Conservation (phyloP, 2,113 vertebrate species). For the Stegostoma tigrinum region DNA sequence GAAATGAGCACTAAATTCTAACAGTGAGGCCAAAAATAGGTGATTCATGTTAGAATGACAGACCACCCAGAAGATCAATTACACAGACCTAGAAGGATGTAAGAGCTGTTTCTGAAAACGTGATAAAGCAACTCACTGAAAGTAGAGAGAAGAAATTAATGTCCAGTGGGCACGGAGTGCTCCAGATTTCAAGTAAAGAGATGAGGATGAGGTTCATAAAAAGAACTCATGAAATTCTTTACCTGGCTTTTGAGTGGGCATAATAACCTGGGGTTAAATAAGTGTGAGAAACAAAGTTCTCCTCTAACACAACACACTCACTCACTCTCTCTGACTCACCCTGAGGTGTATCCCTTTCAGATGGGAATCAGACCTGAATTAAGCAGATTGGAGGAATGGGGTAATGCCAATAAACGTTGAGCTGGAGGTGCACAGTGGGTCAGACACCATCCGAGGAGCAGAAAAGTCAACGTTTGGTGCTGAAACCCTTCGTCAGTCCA, state of each 20-base stretch:
- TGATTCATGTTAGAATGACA: neutral
- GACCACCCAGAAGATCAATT: neutral
- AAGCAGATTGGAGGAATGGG: too few relatives aligned
- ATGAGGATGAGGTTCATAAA: neutral
- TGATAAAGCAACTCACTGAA: neutral
- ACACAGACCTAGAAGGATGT: neutral
- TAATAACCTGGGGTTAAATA: neutral
- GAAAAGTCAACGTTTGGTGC: too few relatives aligned
- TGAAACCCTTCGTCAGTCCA: too few relatives aligned
- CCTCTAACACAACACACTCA: neutral
- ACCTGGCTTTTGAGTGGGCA: neutral
- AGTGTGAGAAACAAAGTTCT: neutral
- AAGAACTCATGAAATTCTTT: neutral
- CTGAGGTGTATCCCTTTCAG: too few relatives aligned
- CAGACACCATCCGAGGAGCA: too few relatives aligned
- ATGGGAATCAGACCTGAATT: too few relatives aligned
- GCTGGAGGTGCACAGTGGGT: too few relatives aligned
- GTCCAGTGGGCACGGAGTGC: neutral
- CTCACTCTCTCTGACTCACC: too few relatives aligned
- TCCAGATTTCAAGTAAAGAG: neutral
- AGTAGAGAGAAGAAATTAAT: neutral
- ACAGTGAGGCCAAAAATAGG: neutral
- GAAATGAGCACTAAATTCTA: neutral
- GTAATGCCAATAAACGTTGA: too few relatives aligned
- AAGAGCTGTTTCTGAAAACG: neutral